Percentiles rank a stretch among this genome's conserved stretches.
phyloP scores from a whole-genome alignment of 2,797 vertebrate genomes.

The Prionace glauca region DNA sequence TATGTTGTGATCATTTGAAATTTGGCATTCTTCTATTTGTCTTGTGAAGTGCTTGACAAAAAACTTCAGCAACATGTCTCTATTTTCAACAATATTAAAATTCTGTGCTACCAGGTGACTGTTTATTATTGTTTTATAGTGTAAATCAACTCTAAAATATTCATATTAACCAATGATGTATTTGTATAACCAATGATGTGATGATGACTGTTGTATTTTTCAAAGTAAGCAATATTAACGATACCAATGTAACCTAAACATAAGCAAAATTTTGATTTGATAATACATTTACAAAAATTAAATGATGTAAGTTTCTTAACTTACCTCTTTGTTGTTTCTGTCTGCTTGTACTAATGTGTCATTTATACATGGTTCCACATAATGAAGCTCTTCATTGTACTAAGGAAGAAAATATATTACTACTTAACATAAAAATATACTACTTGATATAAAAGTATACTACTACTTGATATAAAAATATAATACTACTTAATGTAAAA shows the following conservation, averaged over 20 bases:
- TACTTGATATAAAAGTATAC: too few species aligned
- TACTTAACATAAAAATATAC: too few species aligned
- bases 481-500: constrained; percentile 42
- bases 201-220: background rate
- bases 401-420: constrained; percentile 52
- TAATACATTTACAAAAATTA: background rate
- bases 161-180: background rate
- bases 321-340: constrained; percentile 92
- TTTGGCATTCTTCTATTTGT: background rate
- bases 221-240: background rate
- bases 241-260: background rate
- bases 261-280: background rate
- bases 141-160: background rate
- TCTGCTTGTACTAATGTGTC: constrained; percentile 93
- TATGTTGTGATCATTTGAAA: background rate
- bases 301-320: constrained; percentile 43
- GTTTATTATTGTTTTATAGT: background rate
- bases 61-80: background rate
- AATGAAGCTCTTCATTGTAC: constrained; percentile 93
- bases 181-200: background rate
- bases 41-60: background rate
- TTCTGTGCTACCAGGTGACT: background rate
- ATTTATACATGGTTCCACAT: constrained; percentile 88
- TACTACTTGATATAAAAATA: too few species aligned
- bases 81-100: background rate